A percentile compares a stretch with the other conserved stretches of the same genome.
These are phyloP conservation scores for Drosophila orosa DNA, from an alignment of 1,140 invertebrate genomes.

Conservation along the genomic window DNA sequence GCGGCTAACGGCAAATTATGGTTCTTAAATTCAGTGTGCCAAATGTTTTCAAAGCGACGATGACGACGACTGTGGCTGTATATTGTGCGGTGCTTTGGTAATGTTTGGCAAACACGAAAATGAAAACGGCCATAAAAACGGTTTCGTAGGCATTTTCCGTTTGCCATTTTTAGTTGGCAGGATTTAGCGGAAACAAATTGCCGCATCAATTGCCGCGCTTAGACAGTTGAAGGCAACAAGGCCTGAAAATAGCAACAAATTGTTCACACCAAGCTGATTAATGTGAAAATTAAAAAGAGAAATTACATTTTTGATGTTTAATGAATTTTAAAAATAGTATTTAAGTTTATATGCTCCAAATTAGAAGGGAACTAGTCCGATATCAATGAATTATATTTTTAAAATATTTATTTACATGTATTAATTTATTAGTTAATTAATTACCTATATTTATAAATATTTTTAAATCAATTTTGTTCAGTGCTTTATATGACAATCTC, in stretches of 20 bases:
- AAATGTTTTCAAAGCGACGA: constrained; percentile 32
- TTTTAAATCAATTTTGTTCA: neutral
- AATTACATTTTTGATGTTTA: neutral
- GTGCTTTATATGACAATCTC: constrained; percentile 29
- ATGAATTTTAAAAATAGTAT: neutral
- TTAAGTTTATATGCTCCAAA: too few relatives aligned
- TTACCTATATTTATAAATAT: neutral
- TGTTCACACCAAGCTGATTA: constrained; percentile 1
- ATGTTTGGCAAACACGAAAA: constrained; percentile 78
- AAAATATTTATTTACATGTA: neutral
- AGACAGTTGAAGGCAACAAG: constrained; percentile 13
- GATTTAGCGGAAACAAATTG: constrained; percentile 75
- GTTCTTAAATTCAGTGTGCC: constrained; percentile 73
- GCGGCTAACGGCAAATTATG: constrained; percentile 75
- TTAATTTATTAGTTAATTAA: neutral
- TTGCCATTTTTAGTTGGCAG: constrained; percentile 24
- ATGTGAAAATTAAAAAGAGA: neutral
- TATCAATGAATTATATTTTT: neutral
- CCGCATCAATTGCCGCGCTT: constrained; percentile 50
- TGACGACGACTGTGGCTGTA: constrained; percentile 29
- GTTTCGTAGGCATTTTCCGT: constrained; percentile 52
- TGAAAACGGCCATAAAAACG: constrained; percentile 70
- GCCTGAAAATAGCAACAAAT: constrained; percentile 6
- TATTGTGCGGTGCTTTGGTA: constrained; percentile 40
- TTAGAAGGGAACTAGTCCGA: too few relatives aligned